These are phyloP conservation scores for Heteromurus nitidus DNA, from an alignment of 2,888 invertebrate genomes.

Conservation along the genomic window DNA sequence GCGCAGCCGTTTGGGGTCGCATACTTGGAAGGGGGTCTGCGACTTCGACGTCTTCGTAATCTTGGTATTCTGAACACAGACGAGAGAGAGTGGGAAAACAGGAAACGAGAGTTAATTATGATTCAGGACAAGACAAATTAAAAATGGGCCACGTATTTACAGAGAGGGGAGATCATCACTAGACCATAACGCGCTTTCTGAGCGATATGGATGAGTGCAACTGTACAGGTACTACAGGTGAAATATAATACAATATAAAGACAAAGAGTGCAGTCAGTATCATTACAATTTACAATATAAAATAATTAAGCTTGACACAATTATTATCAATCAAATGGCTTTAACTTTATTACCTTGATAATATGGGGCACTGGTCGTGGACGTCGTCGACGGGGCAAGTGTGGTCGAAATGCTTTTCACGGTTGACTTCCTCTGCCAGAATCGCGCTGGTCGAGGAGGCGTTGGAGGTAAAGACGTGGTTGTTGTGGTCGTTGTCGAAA, in stretches of 20 bases:
- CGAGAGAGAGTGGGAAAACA: neutral
- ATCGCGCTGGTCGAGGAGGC: slow-evolving; percentile 61
- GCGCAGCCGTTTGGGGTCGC: slow-evolving; percentile 8
- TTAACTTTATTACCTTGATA: slow-evolving; percentile 58
- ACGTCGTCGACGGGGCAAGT: slow-evolving; percentile 59
- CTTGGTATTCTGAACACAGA: slow-evolving; percentile 54
- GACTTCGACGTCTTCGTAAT: slow-evolving; percentile 40
- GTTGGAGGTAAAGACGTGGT: slow-evolving; percentile 36
- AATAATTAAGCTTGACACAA: slow-evolving; percentile 7
- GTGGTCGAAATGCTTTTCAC: slow-evolving; percentile 67
- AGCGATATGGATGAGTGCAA: slow-evolving; percentile 10
- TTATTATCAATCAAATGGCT: neutral
- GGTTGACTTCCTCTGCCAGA: slow-evolving; percentile 70
- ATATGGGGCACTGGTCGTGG: slow-evolving; percentile 59
- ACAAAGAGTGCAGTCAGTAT: neutral
- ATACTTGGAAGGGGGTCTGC: slow-evolving; percentile 37
- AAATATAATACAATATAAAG: no score
- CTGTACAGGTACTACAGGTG: no score
- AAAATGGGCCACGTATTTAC: no score
- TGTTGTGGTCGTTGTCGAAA: slow-evolving; percentile 36
- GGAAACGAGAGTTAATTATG: slow-evolving; percentile 21
- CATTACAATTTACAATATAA: neutral
- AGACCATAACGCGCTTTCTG: slow-evolving; percentile 31
- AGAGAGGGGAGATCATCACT: neutral
- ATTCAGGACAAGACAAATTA: neutral